Conservation (phyloP, 1,140 invertebrate genomes). For the Drosophila virilis region DNA sequence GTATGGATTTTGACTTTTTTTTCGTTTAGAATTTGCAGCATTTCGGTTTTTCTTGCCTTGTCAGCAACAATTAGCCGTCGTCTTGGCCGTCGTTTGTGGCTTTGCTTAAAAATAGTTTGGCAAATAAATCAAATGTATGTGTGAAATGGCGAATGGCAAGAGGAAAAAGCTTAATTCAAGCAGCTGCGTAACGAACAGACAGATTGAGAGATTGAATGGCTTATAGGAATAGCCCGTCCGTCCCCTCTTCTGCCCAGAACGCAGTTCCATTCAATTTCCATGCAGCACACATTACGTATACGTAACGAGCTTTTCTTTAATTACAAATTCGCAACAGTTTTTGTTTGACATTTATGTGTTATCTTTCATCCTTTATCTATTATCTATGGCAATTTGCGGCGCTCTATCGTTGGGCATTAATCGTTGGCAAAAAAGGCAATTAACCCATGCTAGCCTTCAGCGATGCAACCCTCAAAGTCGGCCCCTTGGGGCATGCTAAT, state of each 20-base stretch:
- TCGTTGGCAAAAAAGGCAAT: conserved; percentile 51
- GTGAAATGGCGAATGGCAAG: conserved; percentile 20
- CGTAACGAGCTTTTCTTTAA: conserved; percentile 37
- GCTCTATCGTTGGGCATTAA: conserved; percentile 34
- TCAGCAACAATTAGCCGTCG: conserved; percentile 74
- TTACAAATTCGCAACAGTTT: conserved; percentile 20
- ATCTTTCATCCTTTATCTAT: conserved; percentile 15
- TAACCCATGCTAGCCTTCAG: conserved; percentile 11
- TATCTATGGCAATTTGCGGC: conserved; percentile 32
- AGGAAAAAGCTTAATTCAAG: conserved; percentile 28
- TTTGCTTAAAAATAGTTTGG: conserved; percentile 59
- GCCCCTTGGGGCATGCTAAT: conserved; percentile 29
- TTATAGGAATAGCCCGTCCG: too few species aligned
- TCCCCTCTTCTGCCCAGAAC: not conserved
- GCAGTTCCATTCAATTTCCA: not conserved
- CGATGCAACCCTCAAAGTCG: conserved; percentile 4
- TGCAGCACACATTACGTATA: conserved; percentile 46
- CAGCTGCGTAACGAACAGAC: not conserved
- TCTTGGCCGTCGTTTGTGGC: conserved; percentile 50
- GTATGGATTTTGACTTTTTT: not conserved
- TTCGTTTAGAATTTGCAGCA: conserved; percentile 7
- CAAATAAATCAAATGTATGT: conserved; percentile 79
- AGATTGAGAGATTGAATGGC: not conserved
- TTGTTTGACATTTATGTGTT: conserved; percentile 5
- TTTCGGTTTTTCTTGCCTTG: conserved; percentile 51